Conservation (phyloP, 2,888 invertebrate genomes). For the Ypsolopha sequella region DNA sequence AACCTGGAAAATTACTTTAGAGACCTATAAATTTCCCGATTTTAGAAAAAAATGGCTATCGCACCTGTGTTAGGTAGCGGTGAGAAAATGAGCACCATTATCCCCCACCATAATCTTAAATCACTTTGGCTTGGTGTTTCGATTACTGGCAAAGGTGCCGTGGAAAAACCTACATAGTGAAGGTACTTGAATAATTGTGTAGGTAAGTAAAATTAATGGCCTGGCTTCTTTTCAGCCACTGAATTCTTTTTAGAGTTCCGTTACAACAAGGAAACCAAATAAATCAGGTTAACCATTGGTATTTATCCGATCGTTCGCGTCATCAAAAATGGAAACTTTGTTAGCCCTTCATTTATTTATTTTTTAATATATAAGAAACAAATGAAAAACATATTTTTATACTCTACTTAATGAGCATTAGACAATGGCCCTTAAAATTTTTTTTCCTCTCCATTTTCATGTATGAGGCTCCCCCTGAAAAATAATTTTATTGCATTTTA, state of each 20-base stretch:
- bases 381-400: too few relatives aligned
- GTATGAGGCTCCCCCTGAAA: too few relatives aligned
- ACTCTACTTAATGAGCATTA: too few relatives aligned
- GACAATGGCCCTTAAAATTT: too few relatives aligned
- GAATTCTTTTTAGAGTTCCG: not conserved
- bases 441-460: too few relatives aligned
- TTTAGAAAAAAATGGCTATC: conserved; percentile 47
- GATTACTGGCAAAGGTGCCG: conserved; percentile 66
- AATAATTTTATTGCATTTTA: too few relatives aligned
- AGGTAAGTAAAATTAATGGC: conserved; percentile 62
- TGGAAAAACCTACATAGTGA: conserved; percentile 63
- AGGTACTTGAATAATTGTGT: conserved; percentile 64
- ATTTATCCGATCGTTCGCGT: too few relatives aligned
- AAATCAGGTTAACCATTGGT: too few relatives aligned
- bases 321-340: too few relatives aligned
- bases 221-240: conserved; percentile 16
- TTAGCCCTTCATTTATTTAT: too few relatives aligned
- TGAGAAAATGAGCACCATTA: conserved; percentile 62
- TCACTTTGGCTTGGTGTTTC: conserved; percentile 67
- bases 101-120: conserved; percentile 68
- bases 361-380: too few relatives aligned
- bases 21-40: conserved; percentile 39
- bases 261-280: not conserved
- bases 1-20: conserved; percentile 28
- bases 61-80: conserved; percentile 50